Percentiles rank a stretch among this genome's conserved stretches.
phyloP scores from a whole-genome alignment of 2,797 vertebrate genomes.

The Enteromius anoplus region DNA sequence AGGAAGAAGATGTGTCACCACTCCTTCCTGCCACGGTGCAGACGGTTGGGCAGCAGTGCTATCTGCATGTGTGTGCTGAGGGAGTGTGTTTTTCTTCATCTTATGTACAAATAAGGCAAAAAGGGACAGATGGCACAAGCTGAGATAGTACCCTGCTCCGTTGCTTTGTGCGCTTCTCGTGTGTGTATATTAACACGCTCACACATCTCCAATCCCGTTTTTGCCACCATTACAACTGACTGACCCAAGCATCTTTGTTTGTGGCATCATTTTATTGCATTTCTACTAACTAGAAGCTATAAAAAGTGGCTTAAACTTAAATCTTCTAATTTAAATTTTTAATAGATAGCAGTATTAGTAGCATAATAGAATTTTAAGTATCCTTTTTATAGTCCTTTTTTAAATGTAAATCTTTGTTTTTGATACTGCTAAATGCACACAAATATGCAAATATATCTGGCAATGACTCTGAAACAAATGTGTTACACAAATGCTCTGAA shows the following conservation, averaged over 20 bases:
- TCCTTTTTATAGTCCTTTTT: not conserved
- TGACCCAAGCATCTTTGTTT: constrained; percentile 23
- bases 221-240: constrained; percentile 30
- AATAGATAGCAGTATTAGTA: not conserved
- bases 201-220: constrained; percentile 29
- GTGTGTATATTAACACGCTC: not conserved
- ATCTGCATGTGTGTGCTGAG: constrained; percentile 35
- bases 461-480: not conserved
- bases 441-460: constrained; percentile 8
- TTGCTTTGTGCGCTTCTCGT: constrained; percentile 33
- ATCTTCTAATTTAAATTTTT: not conserved
- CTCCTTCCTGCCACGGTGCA: constrained; percentile 72
- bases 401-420: not conserved
- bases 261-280: not conserved
- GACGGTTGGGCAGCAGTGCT: constrained; percentile 49
- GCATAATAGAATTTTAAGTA: not conserved
- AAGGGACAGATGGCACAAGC: constrained; percentile 67
- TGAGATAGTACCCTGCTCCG: constrained; percentile 57
- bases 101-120: constrained; percentile 81
- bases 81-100: constrained; percentile 15
- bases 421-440: not conserved
- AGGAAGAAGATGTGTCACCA: constrained; percentile 73
- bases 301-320: not conserved
- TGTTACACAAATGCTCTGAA: constrained; percentile 1
- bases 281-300: not conserved